Evolutionary conservation across 2,797 vertebrate species (phyloP).

Genomic region (Kryptopterus vitreolus): DNA sequence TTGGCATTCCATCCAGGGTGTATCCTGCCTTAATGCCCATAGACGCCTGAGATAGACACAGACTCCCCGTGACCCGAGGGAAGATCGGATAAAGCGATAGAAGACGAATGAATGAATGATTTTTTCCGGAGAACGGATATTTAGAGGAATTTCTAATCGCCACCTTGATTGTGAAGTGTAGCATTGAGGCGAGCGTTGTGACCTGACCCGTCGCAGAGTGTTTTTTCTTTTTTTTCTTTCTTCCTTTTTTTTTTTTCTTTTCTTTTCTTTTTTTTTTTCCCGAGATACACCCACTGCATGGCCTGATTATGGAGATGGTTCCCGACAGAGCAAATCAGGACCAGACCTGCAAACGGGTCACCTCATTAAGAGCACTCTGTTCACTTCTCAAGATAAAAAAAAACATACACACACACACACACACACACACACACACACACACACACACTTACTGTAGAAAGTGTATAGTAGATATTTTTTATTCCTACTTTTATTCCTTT

Average conservation of each 20-base stretch:
- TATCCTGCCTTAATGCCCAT: too few relatives aligned
- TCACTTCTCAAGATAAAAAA: not conserved
- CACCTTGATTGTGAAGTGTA: slow-evolving; percentile 58
- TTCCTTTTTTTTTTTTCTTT: not conserved
- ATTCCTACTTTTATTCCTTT: not conserved
- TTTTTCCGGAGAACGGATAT: slow-evolving; percentile 53
- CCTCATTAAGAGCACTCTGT: slow-evolving; percentile 22
- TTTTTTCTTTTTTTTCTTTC: not conserved
- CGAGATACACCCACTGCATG: slow-evolving; percentile 37
- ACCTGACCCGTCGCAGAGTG: slow-evolving; percentile 31
- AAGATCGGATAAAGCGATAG: too few relatives aligned
- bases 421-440: too few relatives aligned
- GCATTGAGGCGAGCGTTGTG: slow-evolving; percentile 2
- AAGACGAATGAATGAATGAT: too few relatives aligned
- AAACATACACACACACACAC: not conserved
- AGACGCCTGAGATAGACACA: too few relatives aligned
- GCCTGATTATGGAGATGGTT: slow-evolving; percentile 51
- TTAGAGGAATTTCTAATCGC: slow-evolving; percentile 48
- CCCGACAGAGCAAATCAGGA: slow-evolving; percentile 45
- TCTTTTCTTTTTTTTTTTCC: not conserved
- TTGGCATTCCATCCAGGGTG: too few relatives aligned
- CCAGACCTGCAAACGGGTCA: slow-evolving; percentile 44
- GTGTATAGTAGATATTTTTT: not conserved
- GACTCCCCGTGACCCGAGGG: too few relatives aligned
- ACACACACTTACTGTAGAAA: not conserved